phyloP scores from a whole-genome alignment of 2,113 vertebrate genomes.

The Oncorhynchus nerka region DNA sequence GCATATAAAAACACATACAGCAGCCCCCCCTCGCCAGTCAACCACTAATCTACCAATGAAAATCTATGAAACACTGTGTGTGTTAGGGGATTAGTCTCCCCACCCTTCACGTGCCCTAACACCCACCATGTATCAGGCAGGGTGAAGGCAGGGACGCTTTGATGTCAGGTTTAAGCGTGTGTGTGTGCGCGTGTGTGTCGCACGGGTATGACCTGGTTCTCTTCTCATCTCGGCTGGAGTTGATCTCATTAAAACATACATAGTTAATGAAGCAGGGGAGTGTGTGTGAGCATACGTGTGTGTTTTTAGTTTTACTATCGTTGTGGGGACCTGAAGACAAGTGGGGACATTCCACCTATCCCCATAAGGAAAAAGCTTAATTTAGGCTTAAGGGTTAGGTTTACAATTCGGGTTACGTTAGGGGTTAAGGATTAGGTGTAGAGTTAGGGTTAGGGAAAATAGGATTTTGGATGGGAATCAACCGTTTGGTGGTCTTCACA shows the following conservation, averaged over 20 bases:
- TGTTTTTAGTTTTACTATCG: neutral
- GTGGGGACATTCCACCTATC: too few species aligned
- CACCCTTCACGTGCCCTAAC: neutral
- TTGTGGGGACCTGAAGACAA: neutral
- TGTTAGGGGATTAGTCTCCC: neutral
- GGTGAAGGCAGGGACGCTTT: neutral
- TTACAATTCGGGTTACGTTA: too few species aligned
- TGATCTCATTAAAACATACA: conserved; percentile 33
- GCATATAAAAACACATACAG: too few species aligned
- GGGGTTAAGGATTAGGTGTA: too few species aligned
- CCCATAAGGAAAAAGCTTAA: too few species aligned
- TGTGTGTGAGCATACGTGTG: neutral
- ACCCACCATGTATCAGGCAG: neutral
- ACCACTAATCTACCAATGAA: neutral
- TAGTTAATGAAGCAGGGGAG: neutral
- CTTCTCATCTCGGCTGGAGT: conserved; percentile 26
- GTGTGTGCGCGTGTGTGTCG: neutral
- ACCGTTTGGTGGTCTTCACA: too few species aligned
- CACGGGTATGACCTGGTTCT: conserved; percentile 17
- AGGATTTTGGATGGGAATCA: too few species aligned
- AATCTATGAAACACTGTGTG: neutral
- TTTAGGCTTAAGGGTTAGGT: too few species aligned
- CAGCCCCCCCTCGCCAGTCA: neutral
- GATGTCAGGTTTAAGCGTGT: neutral
- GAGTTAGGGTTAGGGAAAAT: too few species aligned